Base-by-base conservation (phyloP, 2,113 vertebrate species). In the Cottus gobio region DNA sequence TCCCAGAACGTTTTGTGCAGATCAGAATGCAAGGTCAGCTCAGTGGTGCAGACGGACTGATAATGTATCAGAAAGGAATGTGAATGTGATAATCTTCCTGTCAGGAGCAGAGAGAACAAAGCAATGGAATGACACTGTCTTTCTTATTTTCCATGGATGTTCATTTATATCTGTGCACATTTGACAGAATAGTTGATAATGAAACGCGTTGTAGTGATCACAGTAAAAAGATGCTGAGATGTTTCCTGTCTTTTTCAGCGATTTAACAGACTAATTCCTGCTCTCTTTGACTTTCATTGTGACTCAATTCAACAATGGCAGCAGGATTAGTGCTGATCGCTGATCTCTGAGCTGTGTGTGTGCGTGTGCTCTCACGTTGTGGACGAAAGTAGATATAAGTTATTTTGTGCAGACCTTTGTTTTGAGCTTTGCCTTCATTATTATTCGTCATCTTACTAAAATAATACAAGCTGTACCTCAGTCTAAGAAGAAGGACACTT, bases 261-360 rank as follows among this genome's bases (percentile, higher is more conserved):
- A 3, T 20, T 50, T 22, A 22, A 52, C 18, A 24, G 50, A 48
- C 22, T 52, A 11, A 52, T 10, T 52, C 50, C 22, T 48, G 46
- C 46, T 48, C 9, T n/a, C n/a, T 28, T n/a, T 65, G 12, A 54
- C 34, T n/a, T 44, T 65, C 7, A 46, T 11, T 22, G 26, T 77
- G n/a, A n/a, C n/a, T n/a, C 42, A 60, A 30, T 20, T 10, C 9
- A 39, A 83, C 71, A 77, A 34, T 28, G 79, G 57, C 18, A 36
- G 30, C 48, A 75, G 58, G 71, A 85, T 79, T 66, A 73, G 50
- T 39, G 70, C 24, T 85, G 57, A 71, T 80, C 57, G 79, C 46
- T 79, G n/a, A n/a, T n/a, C n/a, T n/a, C n/a, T n/a, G n/a, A n/a
- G n/a, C n/a, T n/a, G 48, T 42, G 37, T 50, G 9, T 24, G 26